Base-by-base conservation (phyloP, 2,797 vertebrate genomes). In the Pempheris klunzingeri region DNA sequence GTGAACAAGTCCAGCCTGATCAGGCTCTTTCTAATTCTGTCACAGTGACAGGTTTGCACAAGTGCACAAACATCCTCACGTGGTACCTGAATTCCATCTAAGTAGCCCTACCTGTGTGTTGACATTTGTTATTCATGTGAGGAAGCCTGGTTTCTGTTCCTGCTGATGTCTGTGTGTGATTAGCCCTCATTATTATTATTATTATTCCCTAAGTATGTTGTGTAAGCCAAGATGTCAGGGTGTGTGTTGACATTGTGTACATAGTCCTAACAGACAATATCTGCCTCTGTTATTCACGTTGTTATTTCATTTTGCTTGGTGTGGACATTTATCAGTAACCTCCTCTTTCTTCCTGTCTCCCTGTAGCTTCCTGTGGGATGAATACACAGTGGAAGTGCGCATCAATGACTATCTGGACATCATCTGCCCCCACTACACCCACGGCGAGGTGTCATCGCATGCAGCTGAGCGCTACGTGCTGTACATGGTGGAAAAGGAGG, bases 351-450 rank as follows among this genome's bases (percentile, higher is more conserved):
- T 88, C 26, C 59, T 79, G 71, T 85, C 61, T 74, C 75, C 72
- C 84, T 78, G 30, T 84, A 99, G 98, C 78, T 97, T 99, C 78
- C 86, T 93, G 36, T 89, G 77, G 86, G 93, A 96, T 0, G 96
- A 97, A 43, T 97, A 97, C 86, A 93, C 92, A 0, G 95, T 98
- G 22, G 90, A 96, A 1, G 97, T 99, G 24, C 93, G 24, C 3
- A 95, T 98, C 60, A 98, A 98, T 0, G 98, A 99, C 88, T 98
- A 99, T 85, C 90, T 99, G 93, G 98, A 99, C 90, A 98, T 99
- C 81, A 90, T 99, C 91, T 99, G 98, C 83, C 98, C 98, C 0
- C 97, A 99, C 84, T 99, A 99, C 0, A 85, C 94, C 84, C 96
- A 93, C 3, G 93, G 94, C 10, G 91, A 95, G 12, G 87, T 94